A percentile compares a stretch with the other conserved stretches of the same genome.
Conservation (phyloP, 92 coral and sea anemone species). For the Montipora capitata region DNA sequence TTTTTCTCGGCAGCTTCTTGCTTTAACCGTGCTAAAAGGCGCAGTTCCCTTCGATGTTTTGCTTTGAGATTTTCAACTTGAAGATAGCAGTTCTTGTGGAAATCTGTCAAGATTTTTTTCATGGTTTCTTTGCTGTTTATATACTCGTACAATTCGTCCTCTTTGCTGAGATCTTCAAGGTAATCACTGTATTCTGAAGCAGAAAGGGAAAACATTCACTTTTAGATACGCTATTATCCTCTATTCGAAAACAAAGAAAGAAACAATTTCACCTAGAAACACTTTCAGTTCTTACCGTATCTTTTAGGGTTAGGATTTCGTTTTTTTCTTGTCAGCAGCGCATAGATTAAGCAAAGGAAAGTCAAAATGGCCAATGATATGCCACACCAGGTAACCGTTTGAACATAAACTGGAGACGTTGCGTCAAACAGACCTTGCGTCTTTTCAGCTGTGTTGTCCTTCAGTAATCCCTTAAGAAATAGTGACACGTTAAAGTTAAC, state of each 20-base stretch:
- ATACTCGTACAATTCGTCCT: conserved; percentile 45
- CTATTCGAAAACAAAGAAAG: neutral
- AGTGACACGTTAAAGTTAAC: neutral
- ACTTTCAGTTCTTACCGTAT: conserved; percentile 56
- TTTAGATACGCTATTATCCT: too few relatives aligned
- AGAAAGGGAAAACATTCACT: neutral
- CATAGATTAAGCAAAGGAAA: conserved; percentile 60
- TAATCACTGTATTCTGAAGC: conserved; percentile 76
- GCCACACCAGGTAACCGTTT: conserved; percentile 61
- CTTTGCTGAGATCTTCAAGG: conserved; percentile 19
- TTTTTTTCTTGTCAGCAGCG: conserved; percentile 56
- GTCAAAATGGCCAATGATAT: conserved; percentile 30
- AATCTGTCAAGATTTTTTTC: conserved; percentile 71
- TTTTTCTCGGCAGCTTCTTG: conserved; percentile 70
- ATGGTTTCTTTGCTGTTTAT: conserved; percentile 66
- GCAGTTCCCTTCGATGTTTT: conserved; percentile 80
- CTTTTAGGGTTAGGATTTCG: conserved; percentile 57
- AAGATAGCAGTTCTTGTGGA: conserved; percentile 71
- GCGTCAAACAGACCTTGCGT: conserved; percentile 76
- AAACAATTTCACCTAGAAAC: neutral
- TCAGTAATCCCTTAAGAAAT: conserved; percentile 46
- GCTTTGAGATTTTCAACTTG: conserved; percentile 64
- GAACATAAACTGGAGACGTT: conserved; percentile 59
- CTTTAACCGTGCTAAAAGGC: conserved; percentile 72
- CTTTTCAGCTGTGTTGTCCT: conserved; percentile 35